phyloP scores from a whole-genome alignment of 2,797 vertebrate species.

The Loriculus beryllinus region DNA sequence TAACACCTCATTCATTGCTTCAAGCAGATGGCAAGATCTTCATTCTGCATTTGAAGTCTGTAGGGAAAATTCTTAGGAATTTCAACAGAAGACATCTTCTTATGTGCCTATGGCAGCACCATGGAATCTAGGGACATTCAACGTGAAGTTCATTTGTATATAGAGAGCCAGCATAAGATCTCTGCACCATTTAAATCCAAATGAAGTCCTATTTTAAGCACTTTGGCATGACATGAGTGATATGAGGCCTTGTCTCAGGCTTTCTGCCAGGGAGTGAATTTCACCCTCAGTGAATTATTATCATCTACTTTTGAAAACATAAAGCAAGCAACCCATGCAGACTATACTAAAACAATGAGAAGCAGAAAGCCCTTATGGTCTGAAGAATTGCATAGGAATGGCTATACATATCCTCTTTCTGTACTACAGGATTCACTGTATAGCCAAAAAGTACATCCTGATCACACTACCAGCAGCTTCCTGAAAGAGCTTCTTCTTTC shows the following conservation, averaged over 20 bases:
- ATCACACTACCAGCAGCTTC: background rate
- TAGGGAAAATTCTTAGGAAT: background rate
- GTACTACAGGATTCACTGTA: background rate
- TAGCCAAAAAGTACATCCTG: accelerated
- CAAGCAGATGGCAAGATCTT: background rate
- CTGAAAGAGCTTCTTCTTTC: background rate
- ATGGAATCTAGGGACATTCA: accelerated
- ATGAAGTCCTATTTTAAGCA: background rate
- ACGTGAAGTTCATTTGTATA: background rate
- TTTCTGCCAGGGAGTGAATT: background rate
- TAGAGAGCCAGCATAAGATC: background rate
- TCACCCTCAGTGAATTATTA: background rate
- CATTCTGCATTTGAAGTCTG: background rate
- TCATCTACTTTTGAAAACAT: background rate
- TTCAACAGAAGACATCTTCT: background rate
- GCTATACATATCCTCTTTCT: background rate
- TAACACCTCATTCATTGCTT: background rate
- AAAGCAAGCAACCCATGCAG: background rate
- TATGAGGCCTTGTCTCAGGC: background rate
- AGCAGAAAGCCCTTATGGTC: background rate
- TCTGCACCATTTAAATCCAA: background rate
- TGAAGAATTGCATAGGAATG: background rate
- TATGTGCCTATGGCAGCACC: background rate
- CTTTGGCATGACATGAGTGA: background rate
- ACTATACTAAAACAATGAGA: background rate